Base-by-base conservation (phyloP, 2,888 invertebrate genomes). In the Drosophila nigritarsus region DNA sequence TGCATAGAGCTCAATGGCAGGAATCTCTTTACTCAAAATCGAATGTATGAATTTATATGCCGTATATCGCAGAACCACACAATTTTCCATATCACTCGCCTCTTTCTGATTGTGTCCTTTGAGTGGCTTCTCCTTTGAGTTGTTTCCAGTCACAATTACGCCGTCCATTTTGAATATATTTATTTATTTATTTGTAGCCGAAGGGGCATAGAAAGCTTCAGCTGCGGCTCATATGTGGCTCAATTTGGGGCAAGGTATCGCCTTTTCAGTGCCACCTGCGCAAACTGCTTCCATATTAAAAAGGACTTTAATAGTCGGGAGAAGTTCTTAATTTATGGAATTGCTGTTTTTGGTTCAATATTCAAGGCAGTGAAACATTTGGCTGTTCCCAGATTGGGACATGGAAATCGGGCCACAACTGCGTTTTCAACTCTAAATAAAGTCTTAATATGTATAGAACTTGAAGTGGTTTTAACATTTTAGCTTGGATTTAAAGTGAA, bases 1-100 rank as follows among this genome's bases (percentile, higher is more conserved):
- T 49, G 24, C 40, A 49, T 29, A 36, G 36, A 29, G 45, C 61
- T 40, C 40, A 30, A 34, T 29, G 49, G 53, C 69, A 45, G 38
- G 34, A 49, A 49, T 49, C 34, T 40, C 34, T 50, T 55, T 27
- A 29, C 15, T 49, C 18, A 34, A 30, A 55, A 49, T 36, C 54
- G 29, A 36, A 34, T n/a, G 45, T 62, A 38, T 49, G 29, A 24
- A 3, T 50, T 51, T 13, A 32, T 24, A 51, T 20, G 40, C 30
- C 40, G 11, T 20, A 42, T 20, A 20, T 20, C 9, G 20, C 18
- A 49, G 15, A 15, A 15, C 49, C 13, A 36, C 59, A 11, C 29
- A 36, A 27, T n/a, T 20, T 59, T 4, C 13, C 4, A 5, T 8
- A 15, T n/a, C 54, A 54, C 38, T n/a, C 13, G 54, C 29, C 38